Evolutionary conservation across 2,888 invertebrate species (phyloP), one percentile per base, ranked within the genome.

Genomic region (Griposia aprilina): DNA sequence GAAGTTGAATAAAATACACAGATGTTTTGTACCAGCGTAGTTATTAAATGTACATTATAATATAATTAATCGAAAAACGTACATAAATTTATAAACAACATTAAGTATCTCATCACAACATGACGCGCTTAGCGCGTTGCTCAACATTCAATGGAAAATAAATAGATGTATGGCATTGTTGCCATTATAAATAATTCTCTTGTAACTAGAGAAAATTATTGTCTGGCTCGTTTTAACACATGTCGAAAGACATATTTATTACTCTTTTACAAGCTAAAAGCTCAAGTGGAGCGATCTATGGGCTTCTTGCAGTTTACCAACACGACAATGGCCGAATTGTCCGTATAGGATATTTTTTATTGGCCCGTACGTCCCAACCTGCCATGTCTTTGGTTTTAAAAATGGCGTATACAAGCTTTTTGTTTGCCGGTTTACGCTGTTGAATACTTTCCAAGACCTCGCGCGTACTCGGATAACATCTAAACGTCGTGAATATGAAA

Each of bases 371-470:
- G 95, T 94, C 94, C 93, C 94, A 94, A 95, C 95, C 96, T 96
- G 96, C 96, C 96, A 96, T 97, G 97, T 97, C 97, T 97, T 96
- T 96, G 97, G 96, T 97, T 97, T 97, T 97, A 97, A 97, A 97
- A 97, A 97, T 97, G 97, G 97, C 97, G 97, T 97, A 97, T 97
- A 97, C 97, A 97, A 97, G 97, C 97, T 97, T 97, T 97, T 97
- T 97, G 97, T 97, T 97, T 96, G 97, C 97, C 97, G 97, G 97
- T 97, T 95, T 96, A 96, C 94, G 95, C 94, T 95, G 94, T 95
- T 97, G 95, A 97, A 95, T 93, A 94, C 94, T 95, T 95, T 95
- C 92, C 93, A 93, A 94, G 93, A 94, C 94, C 94, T 93, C 92
- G 94, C 93, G 94, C 93, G 93, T 93, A 88, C 92, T 94, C 93